A percentile compares a stretch with the other conserved stretches of the same genome.
These are phyloP conservation scores for Drosophila aff. DNA, from an alignment of 1,140 invertebrate species.

Conservation along the genomic window DNA sequence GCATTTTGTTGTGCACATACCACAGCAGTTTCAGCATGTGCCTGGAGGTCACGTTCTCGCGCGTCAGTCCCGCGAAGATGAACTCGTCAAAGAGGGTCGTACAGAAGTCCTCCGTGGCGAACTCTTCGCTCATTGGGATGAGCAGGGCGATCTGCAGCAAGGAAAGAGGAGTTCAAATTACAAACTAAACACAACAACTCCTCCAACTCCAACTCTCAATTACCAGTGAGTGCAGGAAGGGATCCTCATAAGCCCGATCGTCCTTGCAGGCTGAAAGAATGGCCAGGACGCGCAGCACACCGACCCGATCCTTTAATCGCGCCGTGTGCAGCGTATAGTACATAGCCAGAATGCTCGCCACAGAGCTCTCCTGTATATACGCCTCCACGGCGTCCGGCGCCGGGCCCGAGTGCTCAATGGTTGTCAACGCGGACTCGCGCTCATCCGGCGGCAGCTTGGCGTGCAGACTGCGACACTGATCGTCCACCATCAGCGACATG, in stretches of 20 bases:
- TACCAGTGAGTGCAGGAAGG: constrained; percentile 96
- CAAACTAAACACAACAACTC: background rate
- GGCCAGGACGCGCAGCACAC: constrained; percentile 94
- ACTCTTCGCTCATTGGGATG: constrained; percentile 96
- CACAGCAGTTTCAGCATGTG: constrained; percentile 96
- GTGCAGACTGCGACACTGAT: constrained; percentile 95
- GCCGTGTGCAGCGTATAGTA: constrained; percentile 96
- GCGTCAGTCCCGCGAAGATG: constrained; percentile 94
- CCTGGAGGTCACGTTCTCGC: constrained; percentile 95
- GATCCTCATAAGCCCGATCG: constrained; percentile 97
- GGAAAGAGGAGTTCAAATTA: background rate
- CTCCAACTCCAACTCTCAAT: constrained; percentile 25
- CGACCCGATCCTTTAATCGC: constrained; percentile 92
- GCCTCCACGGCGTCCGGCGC: constrained; percentile 96
- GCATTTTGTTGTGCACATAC: constrained; percentile 96
- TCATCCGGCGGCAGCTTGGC: constrained; percentile 97
- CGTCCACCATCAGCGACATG: constrained; percentile 98
- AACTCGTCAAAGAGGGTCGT: constrained; percentile 98
- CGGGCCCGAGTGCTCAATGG: constrained; percentile 96
- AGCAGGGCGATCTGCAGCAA: constrained; percentile 90
- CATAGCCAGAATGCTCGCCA: constrained; percentile 96
- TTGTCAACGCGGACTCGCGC: constrained; percentile 95
- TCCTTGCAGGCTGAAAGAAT: constrained; percentile 95
- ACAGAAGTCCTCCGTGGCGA: constrained; percentile 97
- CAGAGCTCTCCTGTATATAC: constrained; percentile 94